phyloP scores from a whole-genome alignment of 2,888 invertebrate genomes.

The Eupsilia transversa region DNA sequence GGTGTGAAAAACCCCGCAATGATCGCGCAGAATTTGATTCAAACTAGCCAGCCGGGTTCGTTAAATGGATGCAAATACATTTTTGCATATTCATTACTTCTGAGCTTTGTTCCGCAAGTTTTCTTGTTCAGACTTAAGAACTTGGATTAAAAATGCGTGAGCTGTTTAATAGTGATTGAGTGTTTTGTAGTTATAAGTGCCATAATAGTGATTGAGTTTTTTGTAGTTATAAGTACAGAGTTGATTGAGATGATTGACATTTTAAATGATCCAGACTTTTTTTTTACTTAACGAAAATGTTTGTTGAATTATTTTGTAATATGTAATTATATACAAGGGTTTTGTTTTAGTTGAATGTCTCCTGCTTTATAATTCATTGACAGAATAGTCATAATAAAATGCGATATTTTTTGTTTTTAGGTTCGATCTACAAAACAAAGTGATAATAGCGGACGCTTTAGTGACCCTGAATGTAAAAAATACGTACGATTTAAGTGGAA shows the following conservation, averaged over 20 bases:
- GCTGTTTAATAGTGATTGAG: conserved; percentile 18
- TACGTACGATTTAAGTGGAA: conserved; percentile 81
- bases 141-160: conserved; percentile 38
- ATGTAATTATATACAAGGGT: not conserved
- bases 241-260: not conserved
- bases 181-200: too few species aligned
- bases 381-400: not conserved
- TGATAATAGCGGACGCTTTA: conserved; percentile 77
- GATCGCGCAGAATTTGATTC: conserved; percentile 72
- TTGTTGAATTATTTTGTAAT: not conserved
- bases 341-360: not conserved
- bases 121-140: conserved; percentile 41
- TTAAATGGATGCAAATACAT: conserved; percentile 61
- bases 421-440: conserved; percentile 80
- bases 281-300: not conserved
- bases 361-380: not conserved
- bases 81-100: conserved; percentile 63
- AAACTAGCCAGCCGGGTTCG: conserved; percentile 40
- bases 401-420: conserved; percentile 65
- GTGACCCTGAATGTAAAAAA: conserved; percentile 80
- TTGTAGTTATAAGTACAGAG: not conserved
- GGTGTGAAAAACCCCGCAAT: conserved; percentile 80
- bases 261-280: too few species aligned
- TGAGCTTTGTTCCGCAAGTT: conserved; percentile 51
- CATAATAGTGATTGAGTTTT: not conserved